Evolutionary conservation across 2,113 vertebrate species (phyloP), one percentile per base, ranked within the genome.

Genomic region (Vicugna pacos): DNA sequence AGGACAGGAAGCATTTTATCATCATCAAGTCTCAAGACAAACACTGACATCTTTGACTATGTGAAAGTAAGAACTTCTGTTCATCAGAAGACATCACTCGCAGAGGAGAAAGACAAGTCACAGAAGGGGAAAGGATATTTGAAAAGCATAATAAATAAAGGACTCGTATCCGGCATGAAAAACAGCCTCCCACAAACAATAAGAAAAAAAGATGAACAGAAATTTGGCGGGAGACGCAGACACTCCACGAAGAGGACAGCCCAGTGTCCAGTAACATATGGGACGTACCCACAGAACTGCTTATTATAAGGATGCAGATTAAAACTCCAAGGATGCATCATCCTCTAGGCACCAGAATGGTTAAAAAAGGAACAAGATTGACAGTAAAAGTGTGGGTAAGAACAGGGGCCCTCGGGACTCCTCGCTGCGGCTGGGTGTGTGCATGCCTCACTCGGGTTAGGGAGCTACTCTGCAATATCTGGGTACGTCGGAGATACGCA

Each of bases 361-460:
- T 11, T n/a, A 2, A 2, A 11, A 11, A 16, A 16, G 35, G 32
- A 10, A 38, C 16, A 38, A 38, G 77, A 15, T 17, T 15, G 0
- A 17, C 77, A 28, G 6, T 10, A 3, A 28, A 80, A 28, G 32
- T 67, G 32, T n/a, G 14, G 13, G 8, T 19, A 10, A 30, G 54
- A 35, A 3, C 24, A 6, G n/a, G 0, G 5, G n/a, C 13, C 5
- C 16, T 0, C 5, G 32, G 77, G 3, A 1, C 52, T 38, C 77
- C 0, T 1, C 3, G 35, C 22, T 1, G n/a, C 77, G 2, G 54
- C 2, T 0, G 22, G 32, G 54, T 1, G n/a, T 42, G 54, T 16
- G n/a, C 9, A 7, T 3, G 54, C 5, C 77, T 17, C 52, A 5
- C 3, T 26, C 20, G 8, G 2, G n/a, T 9, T 15, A 35, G 76